Evolutionary conservation across 2,888 invertebrate genomes (phyloP).

Genomic region (Drosophila cognata): DNA sequence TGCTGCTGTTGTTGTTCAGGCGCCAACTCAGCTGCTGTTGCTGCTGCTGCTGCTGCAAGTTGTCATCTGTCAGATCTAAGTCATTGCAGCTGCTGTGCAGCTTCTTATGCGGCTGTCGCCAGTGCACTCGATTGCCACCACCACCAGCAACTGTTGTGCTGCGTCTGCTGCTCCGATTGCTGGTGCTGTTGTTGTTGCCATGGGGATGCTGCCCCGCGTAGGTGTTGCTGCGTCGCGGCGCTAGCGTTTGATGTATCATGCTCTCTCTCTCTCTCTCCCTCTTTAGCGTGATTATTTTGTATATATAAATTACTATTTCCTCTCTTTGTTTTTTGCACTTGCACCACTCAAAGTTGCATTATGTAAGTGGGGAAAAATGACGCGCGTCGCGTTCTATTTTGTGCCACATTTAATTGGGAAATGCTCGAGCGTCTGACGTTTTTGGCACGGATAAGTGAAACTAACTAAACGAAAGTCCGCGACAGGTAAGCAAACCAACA

Average conservation of each 20-base stretch:
- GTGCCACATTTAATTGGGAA: slow-evolving; percentile 56
- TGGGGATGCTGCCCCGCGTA: slow-evolving; percentile 50
- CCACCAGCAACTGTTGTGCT: slow-evolving; percentile 5
- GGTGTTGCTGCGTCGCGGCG: slow-evolving; percentile 68
- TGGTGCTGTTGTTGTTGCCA: slow-evolving; percentile 39
- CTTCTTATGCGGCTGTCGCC: slow-evolving; percentile 59
- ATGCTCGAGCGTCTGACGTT: slow-evolving; percentile 57
- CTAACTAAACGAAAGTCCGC: slow-evolving; percentile 58
- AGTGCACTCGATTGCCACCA: slow-evolving; percentile 37
- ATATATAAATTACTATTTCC: slow-evolving; percentile 1
- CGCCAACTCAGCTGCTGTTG: slow-evolving; percentile 42
- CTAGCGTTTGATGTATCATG: slow-evolving; percentile 75
- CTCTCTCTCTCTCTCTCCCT: background rate
- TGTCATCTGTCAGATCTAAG: slow-evolving; percentile 59
- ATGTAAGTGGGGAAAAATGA: slow-evolving; percentile 48
- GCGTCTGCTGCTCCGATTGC: slow-evolving; percentile 17
- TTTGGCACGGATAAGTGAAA: slow-evolving; percentile 74
- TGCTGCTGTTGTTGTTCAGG: slow-evolving; percentile 21
- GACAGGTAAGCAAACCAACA: slow-evolving; percentile 53
- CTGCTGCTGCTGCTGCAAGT: slow-evolving; percentile 36
- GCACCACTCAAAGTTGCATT: slow-evolving; percentile 57
- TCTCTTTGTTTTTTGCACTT: slow-evolving; percentile 14
- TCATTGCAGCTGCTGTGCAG: slow-evolving; percentile 79
- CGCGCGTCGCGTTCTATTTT: slow-evolving; percentile 45
- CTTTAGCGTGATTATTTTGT: slow-evolving; percentile 11